Evolutionary conservation across 2,888 invertebrate species (phyloP).

Genomic region (Brenthis hecate): DNA sequence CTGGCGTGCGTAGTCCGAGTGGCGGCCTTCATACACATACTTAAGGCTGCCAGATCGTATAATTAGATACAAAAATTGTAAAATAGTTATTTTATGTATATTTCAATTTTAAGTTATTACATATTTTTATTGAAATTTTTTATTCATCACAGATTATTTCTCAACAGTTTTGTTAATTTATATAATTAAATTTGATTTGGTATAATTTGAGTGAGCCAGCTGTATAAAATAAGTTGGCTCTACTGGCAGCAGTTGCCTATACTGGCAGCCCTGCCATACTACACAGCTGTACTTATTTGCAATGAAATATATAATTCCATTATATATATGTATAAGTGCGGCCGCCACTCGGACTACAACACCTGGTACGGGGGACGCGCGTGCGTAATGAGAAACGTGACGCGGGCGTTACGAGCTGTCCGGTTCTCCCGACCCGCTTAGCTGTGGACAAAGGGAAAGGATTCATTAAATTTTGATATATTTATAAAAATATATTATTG

Average conservation of each 20-base stretch:
- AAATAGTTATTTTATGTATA: too few relatives aligned
- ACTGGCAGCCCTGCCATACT: neutral
- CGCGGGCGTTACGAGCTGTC: conserved; percentile 40
- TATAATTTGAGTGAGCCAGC: too few relatives aligned
- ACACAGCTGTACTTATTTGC: neutral
- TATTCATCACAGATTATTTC: too few relatives aligned
- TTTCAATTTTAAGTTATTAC: too few relatives aligned
- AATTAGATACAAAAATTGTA: too few relatives aligned
- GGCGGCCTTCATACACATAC: neutral
- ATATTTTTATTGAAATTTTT: too few relatives aligned
- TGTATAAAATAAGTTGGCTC: too few relatives aligned
- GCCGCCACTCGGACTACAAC: conserved; percentile 24
- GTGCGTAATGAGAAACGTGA: conserved; percentile 44
- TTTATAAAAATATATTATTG: too few relatives aligned
- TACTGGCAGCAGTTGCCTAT: too few relatives aligned
- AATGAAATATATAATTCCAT: neutral
- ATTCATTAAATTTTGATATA: conserved; percentile 1
- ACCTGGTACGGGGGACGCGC: conserved; percentile 39
- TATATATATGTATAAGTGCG: neutral
- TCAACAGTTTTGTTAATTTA: too few relatives aligned
- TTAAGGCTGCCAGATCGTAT: too few relatives aligned
- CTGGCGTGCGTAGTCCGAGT: conserved; percentile 14
- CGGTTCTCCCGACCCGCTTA: conserved; percentile 40
- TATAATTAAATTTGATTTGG: too few relatives aligned
- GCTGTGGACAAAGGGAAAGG: conserved; percentile 36